Base-by-base conservation (phyloP, 2,113 vertebrate species). In the Chinchilla lanigera region DNA sequence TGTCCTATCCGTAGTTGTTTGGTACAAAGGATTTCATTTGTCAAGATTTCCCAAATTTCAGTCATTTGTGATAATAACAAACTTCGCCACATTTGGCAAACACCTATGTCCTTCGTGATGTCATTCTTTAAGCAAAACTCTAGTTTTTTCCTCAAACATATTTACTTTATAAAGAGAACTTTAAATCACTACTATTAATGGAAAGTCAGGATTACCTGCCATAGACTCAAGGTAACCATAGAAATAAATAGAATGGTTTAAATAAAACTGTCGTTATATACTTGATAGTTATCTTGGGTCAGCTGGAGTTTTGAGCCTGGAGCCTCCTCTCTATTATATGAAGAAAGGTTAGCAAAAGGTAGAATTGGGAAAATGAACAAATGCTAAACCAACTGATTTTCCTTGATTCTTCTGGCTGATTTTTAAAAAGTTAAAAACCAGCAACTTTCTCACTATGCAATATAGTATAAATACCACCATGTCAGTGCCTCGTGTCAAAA, bases 401-500 rank as follows among this genome's bases (percentile, higher is more conserved):
- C 50, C 88, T 93, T 54, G 41, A 71, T 47, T 58, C 58, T 41
- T 10, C 52, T 2, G 11, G 33, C 71, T 61, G 9, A 24, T 78
- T 67, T 92, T 54, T 58, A 80, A 92, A n/a, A 91, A 41, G 85
- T 65, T 1, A 58, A 93, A 94, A 86, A 38, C 22, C 82, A 96
- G 19, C 13, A 47, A 54, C 16, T 20, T 47, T 54, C 56, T 88
- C 61, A 63, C 73, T n/a, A 6, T 41, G n/a, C 2, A 52, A 26
- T 35, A 33, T 11, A 86, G 80, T 30, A 1, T 87, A 61, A 90
- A 17, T 30, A 50, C 67, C 5, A 3, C 80, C 56, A 44, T 33
- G 33, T 84, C 61, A 82, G 9, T 0, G 1, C 52, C 58, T 38
- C 30, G 71, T 61, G 60, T 41, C 10, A 86, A 89, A 84, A 61